Evolutionary conservation across 1,140 invertebrate genomes (phyloP).

Genomic region (Cotesia chilonis): DNA sequence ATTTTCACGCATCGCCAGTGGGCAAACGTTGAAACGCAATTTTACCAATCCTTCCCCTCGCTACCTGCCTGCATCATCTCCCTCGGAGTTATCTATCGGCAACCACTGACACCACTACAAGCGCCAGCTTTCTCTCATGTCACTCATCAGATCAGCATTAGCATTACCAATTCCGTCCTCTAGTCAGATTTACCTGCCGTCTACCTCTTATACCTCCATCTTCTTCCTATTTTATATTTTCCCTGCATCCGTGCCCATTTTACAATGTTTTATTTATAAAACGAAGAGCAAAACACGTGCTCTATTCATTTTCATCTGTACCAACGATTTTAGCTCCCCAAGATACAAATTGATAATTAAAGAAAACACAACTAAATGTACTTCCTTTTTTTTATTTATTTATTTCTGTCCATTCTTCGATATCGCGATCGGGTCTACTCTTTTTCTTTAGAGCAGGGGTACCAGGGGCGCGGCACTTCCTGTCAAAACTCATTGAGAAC

Average conservation of each 20-base stretch:
- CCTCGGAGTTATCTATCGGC: no score
- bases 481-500: constrained; percentile 3
- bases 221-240: not conserved
- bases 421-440: no score
- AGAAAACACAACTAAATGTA: not conserved
- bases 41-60: constrained; percentile 13
- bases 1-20: constrained; percentile 28
- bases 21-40: constrained; percentile 25
- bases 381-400: not conserved
- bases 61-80: constrained; percentile 1
- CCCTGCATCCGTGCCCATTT: not conserved
- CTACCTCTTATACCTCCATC: no score
- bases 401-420: no score
- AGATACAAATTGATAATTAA: constrained; percentile 5
- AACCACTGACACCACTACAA: no score
- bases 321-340: not conserved
- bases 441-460: no score
- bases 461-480: not conserved
- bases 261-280: not conserved
- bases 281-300: constrained; percentile 9
- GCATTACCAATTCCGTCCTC: constrained; percentile 9
- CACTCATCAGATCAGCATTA: not conserved
- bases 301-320: no score
- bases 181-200: constrained; percentile 4
- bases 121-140: not conserved